Base-by-base conservation (phyloP, 1,140 invertebrate species). In the Palaemon carinicauda region DNA sequence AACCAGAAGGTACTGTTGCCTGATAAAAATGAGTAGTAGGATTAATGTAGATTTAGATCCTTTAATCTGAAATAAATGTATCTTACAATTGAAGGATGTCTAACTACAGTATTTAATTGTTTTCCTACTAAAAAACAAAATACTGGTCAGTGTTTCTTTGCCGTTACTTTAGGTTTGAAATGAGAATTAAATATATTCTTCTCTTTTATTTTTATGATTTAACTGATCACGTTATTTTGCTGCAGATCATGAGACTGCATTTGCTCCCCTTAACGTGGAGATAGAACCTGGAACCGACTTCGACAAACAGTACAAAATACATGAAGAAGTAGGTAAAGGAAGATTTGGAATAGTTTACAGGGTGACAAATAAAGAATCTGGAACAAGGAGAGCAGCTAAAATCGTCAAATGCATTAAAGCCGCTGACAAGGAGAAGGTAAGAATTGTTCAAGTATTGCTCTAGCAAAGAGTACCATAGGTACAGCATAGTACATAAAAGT, bases 321-420 rank as follows among this genome's bases (percentile, higher is more conserved):
- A 94, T 4, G 95, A 96, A 89, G 95, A 96, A 90, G 91, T 97
- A n/a, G 96, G 96, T 0, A 95, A 96, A 90, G 96, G 96, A 1
- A 93, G 95, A 88, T 97, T 96, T 90, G 96, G 96, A 3, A 93
- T 94, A 3, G 96, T 97, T 0, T 94, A 94, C 82, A 94, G 95
- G 90, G 94, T 97, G 53, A 92, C 94, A 19, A 96, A 98, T 88
- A 95, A 94, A 89, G 90, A 92, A 0, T 94, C 94, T 1, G 94
- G 94, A 19, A 93, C 94, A 60, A 94, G 94, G 79, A 95, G 95
- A 90, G 98, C 98, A 0, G 98, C 97, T 19, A 99, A 99, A 91
- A 96, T 98, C 90, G 95, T 99, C 19, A 95, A 95, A 90, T 97
- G 94, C 90, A 95, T 94, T 73, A 96, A 95, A 86, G 92, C 94